These are phyloP conservation scores for Monarcha castaneiventris DNA, from an alignment of 2,113 vertebrate genomes.

Conservation along the genomic window DNA sequence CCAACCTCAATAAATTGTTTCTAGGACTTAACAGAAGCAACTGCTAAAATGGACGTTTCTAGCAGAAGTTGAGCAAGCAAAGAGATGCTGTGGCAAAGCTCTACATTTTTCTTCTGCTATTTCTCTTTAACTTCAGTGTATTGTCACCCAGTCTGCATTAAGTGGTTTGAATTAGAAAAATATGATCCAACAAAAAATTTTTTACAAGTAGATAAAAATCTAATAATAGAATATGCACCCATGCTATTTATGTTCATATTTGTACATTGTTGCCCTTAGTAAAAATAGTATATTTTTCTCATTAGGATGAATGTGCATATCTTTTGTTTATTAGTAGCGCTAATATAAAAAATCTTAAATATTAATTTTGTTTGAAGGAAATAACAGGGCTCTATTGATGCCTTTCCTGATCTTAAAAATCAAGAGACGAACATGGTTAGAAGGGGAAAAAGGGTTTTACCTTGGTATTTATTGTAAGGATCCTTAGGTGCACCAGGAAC, in stretches of 20 bases:
- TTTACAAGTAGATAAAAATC: neutral
- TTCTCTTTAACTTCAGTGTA: neutral
- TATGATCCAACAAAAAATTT: neutral
- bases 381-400: neutral
- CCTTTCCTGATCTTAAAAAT: too few relatives aligned
- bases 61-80: neutral
- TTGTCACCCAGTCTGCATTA: neutral
- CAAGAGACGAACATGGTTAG: too few relatives aligned
- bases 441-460: too few relatives aligned
- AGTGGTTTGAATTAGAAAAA: neutral
- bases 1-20: neutral
- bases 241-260: neutral
- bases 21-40: neutral
- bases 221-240: neutral
- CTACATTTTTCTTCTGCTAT: neutral
- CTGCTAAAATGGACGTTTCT: neutral
- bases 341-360: neutral
- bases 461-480: too few relatives aligned
- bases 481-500: too few relatives aligned
- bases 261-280: neutral
- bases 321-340: neutral
- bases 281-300: neutral
- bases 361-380: neutral
- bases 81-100: neutral
- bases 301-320: neutral